A percentile compares a stretch with the other conserved stretches of the same genome.
phyloP scores from a whole-genome alignment of 2,113 vertebrate genomes.

The Arothron firmamentum region DNA sequence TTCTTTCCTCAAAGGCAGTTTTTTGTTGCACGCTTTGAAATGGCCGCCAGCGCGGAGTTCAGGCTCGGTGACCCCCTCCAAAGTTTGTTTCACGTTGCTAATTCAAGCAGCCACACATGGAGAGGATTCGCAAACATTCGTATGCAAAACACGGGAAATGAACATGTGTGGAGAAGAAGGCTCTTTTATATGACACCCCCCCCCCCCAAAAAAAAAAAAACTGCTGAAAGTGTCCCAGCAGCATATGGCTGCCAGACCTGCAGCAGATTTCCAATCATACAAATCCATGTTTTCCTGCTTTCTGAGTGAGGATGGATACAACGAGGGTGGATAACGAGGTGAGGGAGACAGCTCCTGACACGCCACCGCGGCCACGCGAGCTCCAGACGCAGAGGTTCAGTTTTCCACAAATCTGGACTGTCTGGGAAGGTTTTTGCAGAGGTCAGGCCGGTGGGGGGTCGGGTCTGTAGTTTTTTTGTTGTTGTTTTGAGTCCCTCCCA shows the following conservation, averaged over 20 bases:
- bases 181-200: conserved; percentile 19
- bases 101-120: conserved; percentile 36
- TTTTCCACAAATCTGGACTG: too few relatives aligned
- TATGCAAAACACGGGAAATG: conserved; percentile 18
- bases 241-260: conserved; percentile 66
- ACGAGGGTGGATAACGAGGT: neutral
- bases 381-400: too few relatives aligned
- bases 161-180: conserved; percentile 39
- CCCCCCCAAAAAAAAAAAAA: conserved; percentile 38
- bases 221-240: conserved; percentile 31
- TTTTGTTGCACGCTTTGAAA: too few relatives aligned
- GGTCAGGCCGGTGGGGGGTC: too few relatives aligned
- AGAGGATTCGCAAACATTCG: conserved; percentile 51
- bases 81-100: too few relatives aligned
- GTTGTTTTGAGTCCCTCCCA: too few relatives aligned
- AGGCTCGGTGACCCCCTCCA: too few relatives aligned
- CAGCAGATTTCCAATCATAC: conserved; percentile 43
- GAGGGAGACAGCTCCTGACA: neutral
- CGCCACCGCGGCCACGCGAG: too few relatives aligned
- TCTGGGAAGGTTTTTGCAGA: too few relatives aligned
- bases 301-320: conserved; percentile 11
- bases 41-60: too few relatives aligned
- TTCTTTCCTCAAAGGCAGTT: too few relatives aligned
- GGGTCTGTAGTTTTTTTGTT: too few relatives aligned
- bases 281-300: conserved; percentile 50